Percentiles rank a stretch among this genome's conserved stretches.
phyloP scores from a whole-genome alignment of 92 coral and sea anemone species.

The Phenganax stokvisi region DNA sequence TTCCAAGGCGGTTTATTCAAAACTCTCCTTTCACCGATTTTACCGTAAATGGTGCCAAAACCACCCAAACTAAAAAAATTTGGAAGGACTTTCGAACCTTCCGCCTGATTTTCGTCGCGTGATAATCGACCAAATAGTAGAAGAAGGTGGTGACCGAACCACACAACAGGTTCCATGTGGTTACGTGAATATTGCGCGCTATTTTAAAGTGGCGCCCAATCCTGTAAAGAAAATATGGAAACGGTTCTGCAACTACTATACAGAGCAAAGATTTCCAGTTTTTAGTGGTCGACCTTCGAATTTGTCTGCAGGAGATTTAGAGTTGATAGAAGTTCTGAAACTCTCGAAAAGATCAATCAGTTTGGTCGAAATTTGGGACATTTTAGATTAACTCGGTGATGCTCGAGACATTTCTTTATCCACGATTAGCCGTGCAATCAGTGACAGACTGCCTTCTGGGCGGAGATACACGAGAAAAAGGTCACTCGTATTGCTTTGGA shows the following conservation, averaged over 20 bases:
- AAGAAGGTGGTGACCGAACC: conserved; percentile 40
- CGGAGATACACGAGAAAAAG: conserved; percentile 17
- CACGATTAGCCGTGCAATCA: conserved; percentile 16
- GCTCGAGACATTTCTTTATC: conserved; percentile 30
- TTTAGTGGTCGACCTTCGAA: conserved; percentile 29
- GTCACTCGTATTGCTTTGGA: no score
- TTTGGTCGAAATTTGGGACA: conserved; percentile 36
- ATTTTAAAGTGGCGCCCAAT: conserved; percentile 37
- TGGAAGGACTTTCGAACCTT: not conserved
- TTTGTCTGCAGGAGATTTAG: conserved; percentile 39
- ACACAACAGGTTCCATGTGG: conserved; percentile 40
- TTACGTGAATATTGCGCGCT: conserved; percentile 25
- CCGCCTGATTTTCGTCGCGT: not conserved
- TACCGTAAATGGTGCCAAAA: no score
- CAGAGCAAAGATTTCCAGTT: conserved; percentile 20
- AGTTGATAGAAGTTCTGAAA: conserved; percentile 50
- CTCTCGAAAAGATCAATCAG: conserved; percentile 36
- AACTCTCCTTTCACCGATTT: no score
- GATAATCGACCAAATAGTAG: conserved; percentile 33
- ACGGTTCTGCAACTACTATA: conserved; percentile 37
- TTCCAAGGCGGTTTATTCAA: no score
- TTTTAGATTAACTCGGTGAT: conserved; percentile 38
- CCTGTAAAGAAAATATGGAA: conserved; percentile 38
- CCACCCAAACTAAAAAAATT: no score
- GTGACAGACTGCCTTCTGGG: conserved; percentile 23